Conservation (phyloP, 2,113 vertebrate species). For the Petroica traversi region DNA sequence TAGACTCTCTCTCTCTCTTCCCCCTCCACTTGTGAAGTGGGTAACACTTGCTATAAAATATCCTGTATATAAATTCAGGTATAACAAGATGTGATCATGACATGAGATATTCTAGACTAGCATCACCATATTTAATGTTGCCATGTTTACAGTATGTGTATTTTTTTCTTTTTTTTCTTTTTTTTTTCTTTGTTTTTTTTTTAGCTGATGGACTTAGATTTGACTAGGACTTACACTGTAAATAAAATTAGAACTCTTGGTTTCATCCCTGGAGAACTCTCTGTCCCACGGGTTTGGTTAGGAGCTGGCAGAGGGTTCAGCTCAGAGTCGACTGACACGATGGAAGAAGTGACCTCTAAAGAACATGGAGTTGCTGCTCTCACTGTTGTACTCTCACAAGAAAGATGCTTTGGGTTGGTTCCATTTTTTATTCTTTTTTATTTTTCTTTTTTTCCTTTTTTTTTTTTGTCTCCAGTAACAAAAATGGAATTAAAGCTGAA, state of each 20-base stretch:
- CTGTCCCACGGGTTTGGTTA: slow-evolving; percentile 56
- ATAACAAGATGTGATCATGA: slow-evolving; percentile 76
- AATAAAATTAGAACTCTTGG: slow-evolving; percentile 69
- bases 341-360: slow-evolving; percentile 22
- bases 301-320: slow-evolving; percentile 42
- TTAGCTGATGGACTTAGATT: slow-evolving; percentile 74
- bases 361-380: slow-evolving; percentile 24
- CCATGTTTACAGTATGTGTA: slow-evolving; percentile 78
- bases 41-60: slow-evolving; percentile 71
- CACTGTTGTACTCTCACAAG: not conserved
- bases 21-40: slow-evolving; percentile 60
- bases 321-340: not conserved
- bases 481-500: slow-evolving; percentile 54
- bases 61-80: slow-evolving; percentile 75
- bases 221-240: slow-evolving; percentile 72
- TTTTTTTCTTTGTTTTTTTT: slow-evolving; percentile 45
- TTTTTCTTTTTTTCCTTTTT: too few species aligned
- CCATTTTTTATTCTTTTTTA: not conserved
- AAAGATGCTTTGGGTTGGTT: slow-evolving; percentile 2
- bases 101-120: slow-evolving; percentile 78
- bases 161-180: not conserved
- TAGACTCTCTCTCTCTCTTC: slow-evolving; percentile 23
- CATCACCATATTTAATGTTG: slow-evolving; percentile 77
- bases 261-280: slow-evolving; percentile 64
- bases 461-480: not conserved